These are phyloP conservation scores for Sphaeridia pumilis DNA, from an alignment of 2,888 invertebrate species.

Conservation along the genomic window DNA sequence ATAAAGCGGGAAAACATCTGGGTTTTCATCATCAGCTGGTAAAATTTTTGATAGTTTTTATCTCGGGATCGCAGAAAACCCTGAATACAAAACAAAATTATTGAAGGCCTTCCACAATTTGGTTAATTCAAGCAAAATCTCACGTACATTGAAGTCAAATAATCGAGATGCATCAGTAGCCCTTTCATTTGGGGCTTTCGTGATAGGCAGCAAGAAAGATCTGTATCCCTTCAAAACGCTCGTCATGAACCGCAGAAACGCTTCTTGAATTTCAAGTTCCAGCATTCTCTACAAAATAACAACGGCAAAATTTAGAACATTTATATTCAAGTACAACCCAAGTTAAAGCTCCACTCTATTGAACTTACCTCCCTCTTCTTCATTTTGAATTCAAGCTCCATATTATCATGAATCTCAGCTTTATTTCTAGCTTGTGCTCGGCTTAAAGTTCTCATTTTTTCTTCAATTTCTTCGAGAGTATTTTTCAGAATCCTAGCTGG, in stretches of 20 bases:
- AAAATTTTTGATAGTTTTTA: constrained; percentile 65
- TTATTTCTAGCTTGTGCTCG: constrained; percentile 26
- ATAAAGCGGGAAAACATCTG: constrained; percentile 98
- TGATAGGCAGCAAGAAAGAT: constrained; percentile 77
- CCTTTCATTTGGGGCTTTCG: constrained; percentile 80
- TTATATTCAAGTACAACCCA: too few relatives aligned
- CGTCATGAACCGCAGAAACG: constrained; percentile 91
- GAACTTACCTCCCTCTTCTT: constrained; percentile 59
- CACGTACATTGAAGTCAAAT: constrained; percentile 65
- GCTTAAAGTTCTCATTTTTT: constrained; percentile 18
- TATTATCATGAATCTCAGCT: constrained; percentile 45
- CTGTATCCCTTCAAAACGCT: constrained; percentile 82
- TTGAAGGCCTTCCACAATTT: background rate
- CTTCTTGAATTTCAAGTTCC: constrained; percentile 92
- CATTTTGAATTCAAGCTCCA: constrained; percentile 69
- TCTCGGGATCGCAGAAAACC: constrained; percentile 77
- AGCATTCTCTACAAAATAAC: constrained; percentile 55
- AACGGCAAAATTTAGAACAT: background rate
- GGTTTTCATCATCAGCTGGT: constrained; percentile 74
- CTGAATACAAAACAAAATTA: constrained; percentile 21
- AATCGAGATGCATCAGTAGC: constrained; percentile 90
- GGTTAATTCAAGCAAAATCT: background rate
- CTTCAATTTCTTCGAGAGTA: constrained; percentile 53
- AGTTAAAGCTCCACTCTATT: background rate
- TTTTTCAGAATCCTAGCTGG: constrained; percentile 68